These are phyloP conservation scores for Drymonia ruficornis DNA, from an alignment of 2,888 invertebrate genomes.

Conservation along the genomic window DNA sequence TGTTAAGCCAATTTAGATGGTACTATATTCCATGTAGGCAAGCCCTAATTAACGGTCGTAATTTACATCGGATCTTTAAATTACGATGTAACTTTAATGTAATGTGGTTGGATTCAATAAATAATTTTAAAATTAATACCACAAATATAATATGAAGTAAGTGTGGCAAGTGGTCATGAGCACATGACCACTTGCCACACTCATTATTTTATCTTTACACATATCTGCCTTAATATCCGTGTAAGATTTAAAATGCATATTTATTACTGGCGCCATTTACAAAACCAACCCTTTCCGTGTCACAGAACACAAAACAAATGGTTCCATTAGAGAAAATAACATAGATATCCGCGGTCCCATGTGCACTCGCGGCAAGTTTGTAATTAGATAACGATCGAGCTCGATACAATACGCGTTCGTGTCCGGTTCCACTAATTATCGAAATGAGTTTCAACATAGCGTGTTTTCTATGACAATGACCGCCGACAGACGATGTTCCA, in stretches of 20 bases:
- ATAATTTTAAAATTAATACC: too few relatives aligned
- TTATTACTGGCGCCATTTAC: constrained; percentile 13
- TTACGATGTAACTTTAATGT: too few relatives aligned
- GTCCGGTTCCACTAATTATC: constrained; percentile 69
- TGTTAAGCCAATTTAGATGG: too few relatives aligned
- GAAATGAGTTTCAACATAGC: constrained; percentile 38
- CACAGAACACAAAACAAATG: constrained; percentile 59
- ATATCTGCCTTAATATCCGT: not conserved
- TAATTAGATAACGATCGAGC: constrained; percentile 81
- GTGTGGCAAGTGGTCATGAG: too few relatives aligned
- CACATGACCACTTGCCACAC: not conserved
- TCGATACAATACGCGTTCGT: constrained; percentile 57
- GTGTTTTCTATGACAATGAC: constrained; percentile 40
- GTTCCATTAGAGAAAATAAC: constrained; percentile 68
- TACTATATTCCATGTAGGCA: too few relatives aligned
- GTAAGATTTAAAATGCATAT: not conserved
- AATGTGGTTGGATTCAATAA: too few relatives aligned
- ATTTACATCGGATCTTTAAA: too few relatives aligned
- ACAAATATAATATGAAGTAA: too few relatives aligned
- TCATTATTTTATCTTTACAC: not conserved
- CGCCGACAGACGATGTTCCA: constrained; percentile 56
- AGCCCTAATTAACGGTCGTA: too few relatives aligned
- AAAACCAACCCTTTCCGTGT: constrained; percentile 51
- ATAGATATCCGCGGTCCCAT: constrained; percentile 62
- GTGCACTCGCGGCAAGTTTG: constrained; percentile 69